phyloP scores from a whole-genome alignment of 1,140 invertebrate genomes.

The Trialeurodes vaporariorum region DNA sequence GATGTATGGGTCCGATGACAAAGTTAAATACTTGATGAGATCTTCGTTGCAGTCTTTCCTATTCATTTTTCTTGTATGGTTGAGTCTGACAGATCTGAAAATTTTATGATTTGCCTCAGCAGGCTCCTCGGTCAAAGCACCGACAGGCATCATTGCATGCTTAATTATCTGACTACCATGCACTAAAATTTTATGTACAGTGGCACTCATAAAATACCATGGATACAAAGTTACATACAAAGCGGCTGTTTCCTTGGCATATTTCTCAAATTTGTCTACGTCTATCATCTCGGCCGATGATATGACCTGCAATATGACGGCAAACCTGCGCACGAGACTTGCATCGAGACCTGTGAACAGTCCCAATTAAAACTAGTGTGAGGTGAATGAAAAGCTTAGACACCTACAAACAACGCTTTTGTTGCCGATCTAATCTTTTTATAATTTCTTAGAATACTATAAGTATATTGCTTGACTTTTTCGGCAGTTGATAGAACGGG shows the following conservation, averaged over 20 bases:
- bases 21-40: constrained; percentile 7
- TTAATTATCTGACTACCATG: constrained; percentile 27
- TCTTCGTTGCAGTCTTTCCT: constrained; percentile 3
- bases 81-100: constrained; percentile 15
- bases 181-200: constrained; percentile 29
- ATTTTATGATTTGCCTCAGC: constrained; percentile 24
- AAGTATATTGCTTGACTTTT: too few species aligned
- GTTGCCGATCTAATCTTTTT: too few species aligned
- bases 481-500: too few species aligned
- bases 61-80: constrained; percentile 20
- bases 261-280: constrained; percentile 21
- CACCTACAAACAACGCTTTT: too few species aligned
- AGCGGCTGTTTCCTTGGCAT: constrained; percentile 23
- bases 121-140: constrained; percentile 25
- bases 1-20: constrained; percentile 11
- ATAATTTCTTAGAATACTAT: too few species aligned
- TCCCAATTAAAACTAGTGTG: too few species aligned
- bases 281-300: constrained; percentile 25
- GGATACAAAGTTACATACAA: constrained; percentile 22
- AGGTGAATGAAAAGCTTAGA: too few species aligned
- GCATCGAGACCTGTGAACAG: constrained; percentile 31
- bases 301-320: constrained; percentile 27
- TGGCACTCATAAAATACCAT: constrained; percentile 28
- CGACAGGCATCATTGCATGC: constrained; percentile 18
- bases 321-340: constrained; percentile 29